Percentiles rank a stretch among this genome's conserved stretches.
Conservation (phyloP, 2,797 vertebrate genomes). For the Nannoperca obscura region DNA sequence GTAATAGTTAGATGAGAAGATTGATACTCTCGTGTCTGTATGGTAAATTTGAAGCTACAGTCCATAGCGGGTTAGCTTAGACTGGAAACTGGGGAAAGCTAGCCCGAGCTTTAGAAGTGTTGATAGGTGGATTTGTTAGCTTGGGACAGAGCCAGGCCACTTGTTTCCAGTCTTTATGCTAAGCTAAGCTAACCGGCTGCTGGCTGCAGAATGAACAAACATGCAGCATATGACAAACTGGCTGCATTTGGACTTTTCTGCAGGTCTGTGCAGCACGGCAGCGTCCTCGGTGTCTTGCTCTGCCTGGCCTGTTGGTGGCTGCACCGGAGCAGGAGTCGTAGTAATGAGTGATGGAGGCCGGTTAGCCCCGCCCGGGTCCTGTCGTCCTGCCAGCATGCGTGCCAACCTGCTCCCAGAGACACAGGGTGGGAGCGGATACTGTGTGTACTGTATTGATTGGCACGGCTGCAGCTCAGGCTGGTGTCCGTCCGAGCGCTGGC, state of each 20-base stretch:
- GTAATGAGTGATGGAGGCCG: conserved; percentile 14
- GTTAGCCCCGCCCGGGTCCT: conserved; percentile 20
- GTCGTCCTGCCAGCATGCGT: conserved; percentile 55
- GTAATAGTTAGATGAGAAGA: not conserved
- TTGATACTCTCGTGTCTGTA: not conserved
- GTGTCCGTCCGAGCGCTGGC: conserved; percentile 58
- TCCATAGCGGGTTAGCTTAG: not conserved
- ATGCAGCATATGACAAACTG: no score
- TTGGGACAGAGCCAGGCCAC: not conserved
- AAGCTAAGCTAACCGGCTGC: not conserved
- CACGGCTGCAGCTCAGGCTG: conserved; percentile 66
- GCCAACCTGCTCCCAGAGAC: conserved; percentile 67
- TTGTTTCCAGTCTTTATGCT: not conserved
- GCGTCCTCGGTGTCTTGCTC: not conserved
- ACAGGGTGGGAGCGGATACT: conserved; percentile 60
- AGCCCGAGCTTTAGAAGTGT: not conserved
- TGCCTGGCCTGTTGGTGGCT: conserved; percentile 7
- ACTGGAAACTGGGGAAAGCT: no score
- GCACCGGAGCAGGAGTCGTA: conserved; percentile 3
- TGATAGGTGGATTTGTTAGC: no score
- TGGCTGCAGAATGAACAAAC: not conserved
- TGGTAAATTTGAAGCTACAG: not conserved
- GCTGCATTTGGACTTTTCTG: not conserved
- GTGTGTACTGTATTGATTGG: conserved; percentile 73
- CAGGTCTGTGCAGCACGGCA: not conserved